Conservation (phyloP, 2,113 vertebrate species). For the Oxyura jamaicensis region DNA sequence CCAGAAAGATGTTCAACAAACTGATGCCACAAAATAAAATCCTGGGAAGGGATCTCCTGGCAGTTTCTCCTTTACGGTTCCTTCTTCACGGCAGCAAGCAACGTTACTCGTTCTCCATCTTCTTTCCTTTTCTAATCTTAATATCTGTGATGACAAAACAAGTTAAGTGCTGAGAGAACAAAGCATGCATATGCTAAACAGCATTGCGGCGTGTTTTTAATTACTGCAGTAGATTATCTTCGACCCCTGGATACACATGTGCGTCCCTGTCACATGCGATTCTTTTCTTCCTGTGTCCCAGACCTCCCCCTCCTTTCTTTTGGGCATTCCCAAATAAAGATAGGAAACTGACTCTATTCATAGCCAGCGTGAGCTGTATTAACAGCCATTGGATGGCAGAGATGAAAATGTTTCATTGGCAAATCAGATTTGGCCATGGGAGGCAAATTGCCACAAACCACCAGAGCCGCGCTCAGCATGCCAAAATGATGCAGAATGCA, state of each 20-base stretch:
- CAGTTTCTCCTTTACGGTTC: neutral
- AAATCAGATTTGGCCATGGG: neutral
- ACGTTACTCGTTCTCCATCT: neutral
- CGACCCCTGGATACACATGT: constrained; percentile 18
- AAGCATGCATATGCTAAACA: neutral
- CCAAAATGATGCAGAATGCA: neutral
- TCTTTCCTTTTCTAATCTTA: neutral
- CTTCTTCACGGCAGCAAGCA: neutral
- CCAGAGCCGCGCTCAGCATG: neutral
- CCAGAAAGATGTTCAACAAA: neutral
- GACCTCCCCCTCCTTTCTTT: neutral
- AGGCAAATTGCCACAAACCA: neutral
- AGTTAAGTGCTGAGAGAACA: constrained; percentile 33
- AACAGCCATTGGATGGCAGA: neutral
- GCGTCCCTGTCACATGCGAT: neutral
- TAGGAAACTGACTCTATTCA: neutral
- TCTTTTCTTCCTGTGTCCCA: neutral
- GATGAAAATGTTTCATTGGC: neutral
- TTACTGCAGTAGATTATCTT: constrained; percentile 45
- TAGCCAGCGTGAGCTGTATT: neutral
- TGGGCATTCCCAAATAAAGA: neutral
- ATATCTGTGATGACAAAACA: neutral
- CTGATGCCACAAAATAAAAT: neutral
- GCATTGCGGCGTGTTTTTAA: constrained; percentile 46
- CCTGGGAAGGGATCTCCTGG: neutral